phyloP scores from a whole-genome alignment of 2,888 invertebrate genomes.

The Cosmopolites sordidus region DNA sequence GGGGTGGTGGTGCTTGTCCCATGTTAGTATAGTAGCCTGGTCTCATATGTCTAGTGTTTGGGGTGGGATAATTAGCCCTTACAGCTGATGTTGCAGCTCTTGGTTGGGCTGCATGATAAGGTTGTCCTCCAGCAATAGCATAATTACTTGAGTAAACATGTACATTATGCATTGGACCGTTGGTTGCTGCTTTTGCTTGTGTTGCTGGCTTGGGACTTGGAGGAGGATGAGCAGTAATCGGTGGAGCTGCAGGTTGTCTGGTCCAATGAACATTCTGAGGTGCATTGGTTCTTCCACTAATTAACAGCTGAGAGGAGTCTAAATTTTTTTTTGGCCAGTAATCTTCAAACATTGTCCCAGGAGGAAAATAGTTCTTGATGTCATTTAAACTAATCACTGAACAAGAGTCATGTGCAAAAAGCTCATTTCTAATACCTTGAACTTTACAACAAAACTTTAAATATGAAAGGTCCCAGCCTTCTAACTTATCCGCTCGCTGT shows the following conservation, averaged over 20 bases:
- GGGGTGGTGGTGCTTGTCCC: slow-evolving; percentile 51
- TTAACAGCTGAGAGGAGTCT: slow-evolving; percentile 68
- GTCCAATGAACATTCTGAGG: slow-evolving; percentile 67
- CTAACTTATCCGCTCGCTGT: slow-evolving; percentile 78
- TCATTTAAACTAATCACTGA: slow-evolving; percentile 86
- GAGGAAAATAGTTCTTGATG: slow-evolving; percentile 86
- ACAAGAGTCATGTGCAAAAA: slow-evolving; percentile 87
- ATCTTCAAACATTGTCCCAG: slow-evolving; percentile 84
- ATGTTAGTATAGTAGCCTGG: slow-evolving; percentile 39
- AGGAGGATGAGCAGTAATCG: slow-evolving; percentile 55
- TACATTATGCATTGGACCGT: slow-evolving; percentile 40
- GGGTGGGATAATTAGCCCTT: slow-evolving; percentile 43
- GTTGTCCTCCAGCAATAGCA: slow-evolving; percentile 36
- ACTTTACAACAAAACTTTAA: slow-evolving; percentile 93
- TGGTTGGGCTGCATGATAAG: slow-evolving; percentile 39
- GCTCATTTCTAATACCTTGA: slow-evolving; percentile 85
- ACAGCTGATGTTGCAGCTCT: slow-evolving; percentile 40
- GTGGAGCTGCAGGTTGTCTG: slow-evolving; percentile 70
- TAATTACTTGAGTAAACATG: slow-evolving; percentile 40
- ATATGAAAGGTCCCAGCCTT: slow-evolving; percentile 90
- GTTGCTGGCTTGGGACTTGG: slow-evolving; percentile 46
- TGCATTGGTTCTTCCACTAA: slow-evolving; percentile 53
- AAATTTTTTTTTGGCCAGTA: slow-evolving; percentile 90
- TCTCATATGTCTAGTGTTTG: slow-evolving; percentile 42
- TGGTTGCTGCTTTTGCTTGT: slow-evolving; percentile 41